Evolutionary conservation across 2,113 vertebrate species (phyloP), one percentile per base, ranked within the genome.

Genomic region (Gasterosteus nipponicus): DNA sequence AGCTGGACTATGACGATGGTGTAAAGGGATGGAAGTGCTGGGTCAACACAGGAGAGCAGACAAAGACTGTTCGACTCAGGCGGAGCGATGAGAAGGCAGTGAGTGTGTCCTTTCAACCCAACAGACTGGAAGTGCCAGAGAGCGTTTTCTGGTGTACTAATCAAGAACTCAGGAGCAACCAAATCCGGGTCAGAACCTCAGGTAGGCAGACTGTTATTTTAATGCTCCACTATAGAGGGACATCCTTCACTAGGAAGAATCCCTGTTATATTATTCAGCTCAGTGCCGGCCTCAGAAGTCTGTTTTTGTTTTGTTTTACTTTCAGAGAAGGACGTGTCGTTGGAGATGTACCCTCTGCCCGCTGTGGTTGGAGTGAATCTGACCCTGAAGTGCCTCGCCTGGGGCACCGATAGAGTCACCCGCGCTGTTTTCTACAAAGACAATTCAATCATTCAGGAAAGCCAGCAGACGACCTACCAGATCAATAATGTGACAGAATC

Each of bases 371-470:
- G 86, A 19, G 63, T 85, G 5, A 9, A 0, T 10, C 18, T 92
- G 69, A 73, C 7, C n/a, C 77, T 92, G 61, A 59, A 0, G 10
- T 92, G 91, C 54, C n/a, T 44, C 0, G 63, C 18, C 47, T 77
- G 79, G 81, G 84, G 84, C 47, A 64, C 78, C 9, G 5, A 65
- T 7, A 0, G 6, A 9, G 69, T 90, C 0, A 57, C 7, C 0
- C 1, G 0, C 0, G 4, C 58, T 2, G 0, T 10, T 10, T 90
- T 92, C 77, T 87, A 62, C 46, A 82, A 69, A 73, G 0, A 85
- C 7, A 0, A 7, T 0, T 0, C 0, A 1, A 0, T 0, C 0
- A 1, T 85, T 11, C 0, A 0, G 0, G 0, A 0, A 0, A 0
- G 1, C 15, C 0, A 0, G 0, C 10, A 0, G 3, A 1, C n/a